Evolutionary conservation across 2,797 vertebrate genomes (phyloP), one percentile per base, ranked within the genome.

Genomic region (Gila robusta): DNA sequence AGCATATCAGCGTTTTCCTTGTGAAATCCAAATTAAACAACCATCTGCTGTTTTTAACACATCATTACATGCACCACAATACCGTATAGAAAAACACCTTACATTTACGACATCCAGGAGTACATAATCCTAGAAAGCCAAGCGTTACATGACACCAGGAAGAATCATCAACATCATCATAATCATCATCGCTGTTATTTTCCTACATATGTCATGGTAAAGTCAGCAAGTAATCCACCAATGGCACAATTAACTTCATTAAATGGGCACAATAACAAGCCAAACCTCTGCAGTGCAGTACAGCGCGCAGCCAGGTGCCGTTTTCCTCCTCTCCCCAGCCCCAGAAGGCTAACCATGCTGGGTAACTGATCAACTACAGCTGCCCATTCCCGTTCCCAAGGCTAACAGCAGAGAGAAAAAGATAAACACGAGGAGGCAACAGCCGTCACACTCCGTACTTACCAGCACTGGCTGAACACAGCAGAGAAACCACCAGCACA

Each of bases 401-500:
- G 91, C 94, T 93, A 94, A 93, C 90, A 94, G 89, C 88, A 89
- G 90, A 88, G 76, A 81, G 81, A 84, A 82, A 92, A 92, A 88
- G 91, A 88, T 92, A 91, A 92, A 90, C 90, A 89, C 87, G 91
- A 87, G 86, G 92, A 94, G 93, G 93, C 93, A 88, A 92, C 85
- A 84, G 92, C 91, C 94, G 88, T 91, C 91, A 85, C 91, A 91
- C 94, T 93, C 93, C 89, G 91, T 90, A 96, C 96, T 96, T 94
- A 96, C 96, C 96, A 95, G 96, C 96, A 94, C 94, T 93, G 93
- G 95, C 95, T 93, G 95, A 96, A 95, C 94, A 96, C 95, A 96
- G 95, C 95, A 96, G 94, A 95, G 94, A 96, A 94, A 96, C 94
- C 95, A 96, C 93, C 94, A 96, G 94, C 95, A 96, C 94, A 95